Base-by-base conservation (phyloP, 2,888 invertebrate species). In the Lycia hirtaria region DNA sequence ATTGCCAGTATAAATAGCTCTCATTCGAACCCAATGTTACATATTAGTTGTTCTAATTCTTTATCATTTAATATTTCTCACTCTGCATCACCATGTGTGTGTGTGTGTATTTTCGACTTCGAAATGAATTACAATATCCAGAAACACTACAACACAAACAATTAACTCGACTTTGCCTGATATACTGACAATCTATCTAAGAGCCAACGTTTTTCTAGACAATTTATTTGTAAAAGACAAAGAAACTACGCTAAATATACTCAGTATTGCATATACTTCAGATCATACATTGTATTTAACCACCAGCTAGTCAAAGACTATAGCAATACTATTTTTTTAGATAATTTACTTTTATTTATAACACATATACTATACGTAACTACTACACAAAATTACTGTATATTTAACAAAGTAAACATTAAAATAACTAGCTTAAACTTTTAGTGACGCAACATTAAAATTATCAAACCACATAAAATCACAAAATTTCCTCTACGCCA, bases 1-100 rank as follows among this genome's bases (percentile, higher is more conserved):
- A 61, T 45, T 51, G 33, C 52, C 54, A 60, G 60, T 60, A 63
- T 52, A 63, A 63, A 60, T 65, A 67, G 52, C 60, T 54, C 40
- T n/a, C 22, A 14, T 52, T n/a, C 19, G 33, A 44, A 20, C 10
- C 26, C 3, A 49, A 19, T 38, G 33, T 49, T n/a, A n/a, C n/a
- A n/a, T n/a, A n/a, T 49, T 24, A 53, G 15, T 32, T 14, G 5
- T 5, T 10, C 0, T 20, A 28, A 10, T n/a, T 20, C 4, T 40
- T 26, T 6, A 15, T 17, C 15, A 1, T 17, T 32, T 22, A 22
- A 30, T 20, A 38, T 5, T 20, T n/a, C 2, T n/a, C 2, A 35
- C 17, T 17, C 30, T 30, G 30, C 30, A 30, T n/a, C 2, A 10
- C 9, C 9, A 3, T 28, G 9, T n/a, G 28, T 28, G 10, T 1